A percentile compares a stretch with the other conserved stretches of the same genome.
Conservation (phyloP, 2,888 invertebrate genomes). For the Papilio gigon region DNA sequence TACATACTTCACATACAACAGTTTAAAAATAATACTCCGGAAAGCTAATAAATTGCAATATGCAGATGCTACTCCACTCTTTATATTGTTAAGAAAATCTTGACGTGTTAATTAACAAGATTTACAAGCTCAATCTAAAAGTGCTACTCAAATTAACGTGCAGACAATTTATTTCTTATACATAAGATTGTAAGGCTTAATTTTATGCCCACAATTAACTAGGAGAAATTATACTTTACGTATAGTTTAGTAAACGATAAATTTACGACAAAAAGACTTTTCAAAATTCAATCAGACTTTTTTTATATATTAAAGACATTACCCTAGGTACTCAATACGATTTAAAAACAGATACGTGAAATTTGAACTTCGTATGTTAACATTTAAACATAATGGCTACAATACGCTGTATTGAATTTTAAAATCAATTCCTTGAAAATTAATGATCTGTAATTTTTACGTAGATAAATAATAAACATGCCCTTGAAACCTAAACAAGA, state of each 20-base stretch:
- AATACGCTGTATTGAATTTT: background rate
- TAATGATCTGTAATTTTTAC: background rate
- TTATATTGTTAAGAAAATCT: constrained; percentile 2
- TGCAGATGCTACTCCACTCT: background rate
- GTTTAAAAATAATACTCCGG: too few relatives aligned
- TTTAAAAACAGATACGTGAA: too few relatives aligned
- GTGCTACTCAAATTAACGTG: constrained; percentile 23
- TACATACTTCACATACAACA: too few relatives aligned
- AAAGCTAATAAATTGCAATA: background rate
- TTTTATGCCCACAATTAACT: background rate
- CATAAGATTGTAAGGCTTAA: background rate
- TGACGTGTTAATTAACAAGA: constrained; percentile 70
- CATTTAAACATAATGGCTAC: too few relatives aligned
- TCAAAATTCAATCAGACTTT: too few relatives aligned
- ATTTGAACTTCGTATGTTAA: too few relatives aligned
- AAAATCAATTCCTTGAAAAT: background rate
- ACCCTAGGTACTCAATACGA: too few relatives aligned
- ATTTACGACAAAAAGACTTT: too few relatives aligned
- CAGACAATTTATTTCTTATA: constrained; percentile 9
- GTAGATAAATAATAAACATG: background rate
- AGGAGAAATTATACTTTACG: background rate
- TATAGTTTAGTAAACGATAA: too few relatives aligned
- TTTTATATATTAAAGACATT: too few relatives aligned
- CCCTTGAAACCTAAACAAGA: background rate
- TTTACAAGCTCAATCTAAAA: constrained; percentile 48